A percentile compares a stretch with the other conserved stretches of the same genome.
These are phyloP conservation scores for Corynorhinus townsendii DNA, from an alignment of 2,113 vertebrate genomes.

Conservation along the genomic window DNA sequence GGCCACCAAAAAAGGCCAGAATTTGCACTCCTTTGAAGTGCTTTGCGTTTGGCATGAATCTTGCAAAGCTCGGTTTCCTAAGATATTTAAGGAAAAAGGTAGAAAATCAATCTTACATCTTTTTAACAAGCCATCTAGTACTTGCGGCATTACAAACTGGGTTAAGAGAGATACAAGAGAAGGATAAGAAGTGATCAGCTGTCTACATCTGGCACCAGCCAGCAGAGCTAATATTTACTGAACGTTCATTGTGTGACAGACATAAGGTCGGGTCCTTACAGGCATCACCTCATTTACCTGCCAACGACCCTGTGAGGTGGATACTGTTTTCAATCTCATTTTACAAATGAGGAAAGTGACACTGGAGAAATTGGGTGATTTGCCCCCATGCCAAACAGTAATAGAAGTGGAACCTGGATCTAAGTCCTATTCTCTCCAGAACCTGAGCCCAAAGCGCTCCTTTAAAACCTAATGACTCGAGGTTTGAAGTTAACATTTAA, in stretches of 20 bases:
- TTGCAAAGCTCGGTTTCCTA: conserved; percentile 49
- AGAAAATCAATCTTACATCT: conserved; percentile 56
- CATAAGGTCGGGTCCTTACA: neutral
- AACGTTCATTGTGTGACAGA: neutral
- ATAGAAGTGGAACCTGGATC: neutral
- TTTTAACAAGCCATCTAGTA: conserved; percentile 38
- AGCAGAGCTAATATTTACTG: neutral
- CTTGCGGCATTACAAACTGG: conserved; percentile 1
- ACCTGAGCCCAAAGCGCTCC: neutral
- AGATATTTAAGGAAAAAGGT: conserved; percentile 54
- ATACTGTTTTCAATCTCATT: neutral
- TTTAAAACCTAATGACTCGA: neutral
- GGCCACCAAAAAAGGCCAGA: neutral
- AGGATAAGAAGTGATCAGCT: neutral
- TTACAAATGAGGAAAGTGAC: neutral
- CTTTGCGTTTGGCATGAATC: conserved; percentile 39
- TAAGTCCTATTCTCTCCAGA: neutral
- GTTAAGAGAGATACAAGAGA: neutral
- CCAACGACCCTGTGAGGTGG: neutral
- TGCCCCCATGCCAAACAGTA: neutral
- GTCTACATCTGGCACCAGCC: neutral
- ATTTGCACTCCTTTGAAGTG: conserved; percentile 47
- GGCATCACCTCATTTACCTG: neutral
- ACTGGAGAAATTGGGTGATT: neutral
- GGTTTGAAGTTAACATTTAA: neutral